Conservation (phyloP, 2,888 invertebrate genomes). For the Dromius quadrimaculatus region DNA sequence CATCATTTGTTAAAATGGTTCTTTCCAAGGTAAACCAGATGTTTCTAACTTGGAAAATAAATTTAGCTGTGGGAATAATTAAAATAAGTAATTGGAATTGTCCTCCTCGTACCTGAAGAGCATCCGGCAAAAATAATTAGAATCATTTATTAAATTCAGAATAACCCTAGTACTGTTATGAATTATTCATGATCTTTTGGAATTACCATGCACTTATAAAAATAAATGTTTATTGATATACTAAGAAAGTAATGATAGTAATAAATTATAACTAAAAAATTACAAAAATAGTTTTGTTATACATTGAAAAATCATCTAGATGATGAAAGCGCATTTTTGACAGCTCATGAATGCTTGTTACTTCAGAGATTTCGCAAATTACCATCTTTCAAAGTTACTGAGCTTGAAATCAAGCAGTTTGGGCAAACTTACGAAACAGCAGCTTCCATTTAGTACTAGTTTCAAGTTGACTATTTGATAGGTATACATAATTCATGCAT, state of each 20-base stretch:
- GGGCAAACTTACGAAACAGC: too few species aligned
- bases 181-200: slow-evolving; percentile 45
- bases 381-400: too few species aligned
- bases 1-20: slow-evolving; percentile 2
- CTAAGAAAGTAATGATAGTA: slow-evolving; percentile 26
- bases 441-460: too few species aligned
- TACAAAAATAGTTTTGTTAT: too few species aligned
- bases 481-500: too few species aligned
- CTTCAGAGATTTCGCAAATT: too few species aligned
- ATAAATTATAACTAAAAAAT: too few species aligned
- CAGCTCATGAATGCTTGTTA: too few species aligned
- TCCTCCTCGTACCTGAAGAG: slow-evolving; percentile 21
- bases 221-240: slow-evolving; percentile 42
- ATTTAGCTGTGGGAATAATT: slow-evolving; percentile 17
- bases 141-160: slow-evolving; percentile 29
- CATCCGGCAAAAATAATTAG: slow-evolving; percentile 46
- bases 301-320: too few species aligned
- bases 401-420: too few species aligned
- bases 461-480: too few species aligned
- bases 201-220: slow-evolving; percentile 37
- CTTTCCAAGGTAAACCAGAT: slow-evolving; percentile 9
- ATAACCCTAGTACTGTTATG: slow-evolving; percentile 21
- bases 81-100: slow-evolving; percentile 18
- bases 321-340: too few species aligned
- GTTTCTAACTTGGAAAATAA: slow-evolving; percentile 29